Conservation (phyloP, 2,797 vertebrate species). For the Pampus argenteus region DNA sequence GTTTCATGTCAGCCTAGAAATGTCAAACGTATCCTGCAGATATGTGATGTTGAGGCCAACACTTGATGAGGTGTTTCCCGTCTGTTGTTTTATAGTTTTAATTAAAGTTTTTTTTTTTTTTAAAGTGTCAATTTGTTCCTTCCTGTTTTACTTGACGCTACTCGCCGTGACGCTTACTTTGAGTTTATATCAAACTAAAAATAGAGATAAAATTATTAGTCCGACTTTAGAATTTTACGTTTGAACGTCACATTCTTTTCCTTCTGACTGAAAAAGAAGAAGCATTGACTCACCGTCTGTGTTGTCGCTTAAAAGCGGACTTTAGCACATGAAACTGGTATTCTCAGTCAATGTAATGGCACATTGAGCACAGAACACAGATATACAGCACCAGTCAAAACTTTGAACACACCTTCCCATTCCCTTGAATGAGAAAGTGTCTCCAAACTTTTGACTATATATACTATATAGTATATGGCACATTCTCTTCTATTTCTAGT, state of each 20-base stretch:
- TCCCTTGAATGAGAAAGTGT: too few relatives aligned
- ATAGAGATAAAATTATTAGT: background rate
- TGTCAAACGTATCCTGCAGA: constrained; percentile 2
- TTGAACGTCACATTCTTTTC: background rate
- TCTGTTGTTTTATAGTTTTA: background rate
- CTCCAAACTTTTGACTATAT: too few relatives aligned
- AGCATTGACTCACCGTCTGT: background rate
- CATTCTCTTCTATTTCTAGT: too few relatives aligned
- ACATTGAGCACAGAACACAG: too few relatives aligned
- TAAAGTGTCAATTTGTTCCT: too few relatives aligned
- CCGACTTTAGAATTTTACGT: background rate
- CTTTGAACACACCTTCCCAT: too few relatives aligned
- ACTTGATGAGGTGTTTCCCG: background rate
- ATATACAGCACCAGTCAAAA: too few relatives aligned
- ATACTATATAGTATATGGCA: too few relatives aligned
- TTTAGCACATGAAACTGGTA: background rate
- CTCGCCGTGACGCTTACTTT: background rate
- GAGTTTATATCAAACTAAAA: background rate
- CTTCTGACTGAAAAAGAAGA: background rate
- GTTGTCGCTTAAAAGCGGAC: background rate
- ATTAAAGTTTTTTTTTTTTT: too few relatives aligned
- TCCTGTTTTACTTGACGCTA: background rate
- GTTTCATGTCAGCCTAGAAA: background rate
- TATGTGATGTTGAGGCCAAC: background rate
- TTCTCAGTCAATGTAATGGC: background rate